Base-by-base conservation (phyloP, 2,113 vertebrate species). In the Lampris incognitus region DNA sequence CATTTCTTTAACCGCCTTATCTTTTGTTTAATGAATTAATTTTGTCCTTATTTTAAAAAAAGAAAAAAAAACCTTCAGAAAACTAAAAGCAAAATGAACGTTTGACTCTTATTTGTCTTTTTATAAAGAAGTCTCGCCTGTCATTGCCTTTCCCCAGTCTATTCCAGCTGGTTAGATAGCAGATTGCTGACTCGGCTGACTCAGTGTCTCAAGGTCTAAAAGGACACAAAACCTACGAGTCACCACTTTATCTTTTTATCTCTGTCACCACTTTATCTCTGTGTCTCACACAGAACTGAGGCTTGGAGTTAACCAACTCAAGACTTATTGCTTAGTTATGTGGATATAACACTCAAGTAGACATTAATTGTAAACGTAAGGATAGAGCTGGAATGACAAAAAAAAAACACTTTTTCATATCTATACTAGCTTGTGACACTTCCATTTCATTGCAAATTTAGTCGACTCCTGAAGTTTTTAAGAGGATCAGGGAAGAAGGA, bases 181-280 rank as follows among this genome's bases (percentile, higher is more conserved):
- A 71, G 66, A 80, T 9, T 89, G 88, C 91, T 91, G 88, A 91
- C 81, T 2, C 39, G 44, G 51, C 80, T 44, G 42, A 68, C 39
- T 39, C 4, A 40, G 56, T 66, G 79, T 83, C 75, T 85, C 72
- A 83, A 64, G 42, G 85, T 84, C 81, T 82, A 52, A 69, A 90
- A 80, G 78, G 52, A 71, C 39, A 0, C 13, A 13, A 50, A 55
- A 59, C 1, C 3, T 38, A 2, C 0, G 5, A 1, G 66, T 86
- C 85, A 79, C 58, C 59, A 55, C 59, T 85, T 79, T 24, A 24
- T 24, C 24, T 24, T 24, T 24, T 24, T 24, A 24, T 24, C 24
- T 24, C 24, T 24, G 24, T 24, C 24, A 24, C 24, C 24, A 24
- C 24, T 24, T 85, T 50, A 76, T 66, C 74, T 87, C 66, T 60